Evolutionary conservation across 2,797 vertebrate genomes (phyloP).

Genomic region (Schizopygopsis pylzovi): DNA sequence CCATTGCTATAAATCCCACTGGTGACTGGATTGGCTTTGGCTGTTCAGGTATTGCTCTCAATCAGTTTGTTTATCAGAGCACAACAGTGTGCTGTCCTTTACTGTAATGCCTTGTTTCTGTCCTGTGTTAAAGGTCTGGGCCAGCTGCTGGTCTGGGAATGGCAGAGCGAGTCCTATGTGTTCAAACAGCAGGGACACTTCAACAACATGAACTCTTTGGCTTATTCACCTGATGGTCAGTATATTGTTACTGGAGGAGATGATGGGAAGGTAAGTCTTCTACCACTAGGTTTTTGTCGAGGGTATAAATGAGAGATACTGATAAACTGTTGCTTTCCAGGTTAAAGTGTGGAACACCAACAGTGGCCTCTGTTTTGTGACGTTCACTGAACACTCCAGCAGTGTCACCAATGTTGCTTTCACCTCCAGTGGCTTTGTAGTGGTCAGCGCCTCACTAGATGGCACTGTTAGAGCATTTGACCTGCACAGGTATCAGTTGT

Average conservation of each 20-base stretch:
- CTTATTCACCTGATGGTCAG: conserved; percentile 94
- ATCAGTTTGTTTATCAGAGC: background rate
- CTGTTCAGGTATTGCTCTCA: conserved; percentile 83
- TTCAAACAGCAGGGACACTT: conserved; percentile 98
- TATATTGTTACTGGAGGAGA: conserved; percentile 92
- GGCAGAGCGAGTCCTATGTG: conserved; percentile 97
- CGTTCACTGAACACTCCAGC: conserved; percentile 93
- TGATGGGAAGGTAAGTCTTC: conserved; percentile 87
- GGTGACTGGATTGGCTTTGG: conserved; percentile 98
- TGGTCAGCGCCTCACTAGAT: conserved; percentile 93
- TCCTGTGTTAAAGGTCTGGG: conserved; percentile 82
- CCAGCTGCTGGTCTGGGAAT: conserved; percentile 98
- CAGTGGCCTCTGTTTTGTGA: conserved; percentile 95
- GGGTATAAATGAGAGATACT: background rate
- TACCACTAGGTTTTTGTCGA: background rate
- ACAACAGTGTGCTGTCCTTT: background rate
- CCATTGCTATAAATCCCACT: conserved; percentile 85
- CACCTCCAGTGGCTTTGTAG: conserved; percentile 86
- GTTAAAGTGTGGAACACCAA: conserved; percentile 96
- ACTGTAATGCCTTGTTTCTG: background rate
- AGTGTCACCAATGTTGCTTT: conserved; percentile 88
- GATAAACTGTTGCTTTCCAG: conserved; percentile 67
- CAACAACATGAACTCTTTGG: conserved; percentile 93
- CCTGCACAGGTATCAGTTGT: conserved; percentile 86
- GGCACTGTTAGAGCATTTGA: conserved; percentile 95